These are phyloP conservation scores for Hylomyscus alleni DNA, from an alignment of 2,797 vertebrate species.

Conservation along the genomic window DNA sequence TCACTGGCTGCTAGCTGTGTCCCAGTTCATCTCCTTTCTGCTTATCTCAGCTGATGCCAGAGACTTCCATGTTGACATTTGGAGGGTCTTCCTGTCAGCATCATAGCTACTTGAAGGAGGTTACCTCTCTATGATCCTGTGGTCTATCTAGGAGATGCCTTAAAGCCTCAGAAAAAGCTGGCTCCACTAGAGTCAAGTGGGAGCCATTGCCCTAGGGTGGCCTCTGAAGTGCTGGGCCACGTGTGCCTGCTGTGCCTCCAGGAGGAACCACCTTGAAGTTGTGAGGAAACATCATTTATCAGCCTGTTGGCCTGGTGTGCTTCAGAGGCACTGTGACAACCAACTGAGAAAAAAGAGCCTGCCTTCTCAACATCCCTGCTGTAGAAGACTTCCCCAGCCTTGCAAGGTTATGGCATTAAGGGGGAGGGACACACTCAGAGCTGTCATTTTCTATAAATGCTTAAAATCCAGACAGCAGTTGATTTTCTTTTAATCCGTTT, in stretches of 20 bases:
- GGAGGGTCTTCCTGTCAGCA: background rate
- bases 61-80: background rate
- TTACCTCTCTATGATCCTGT: background rate
- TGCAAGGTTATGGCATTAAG: background rate
- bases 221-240: background rate
- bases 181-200: background rate
- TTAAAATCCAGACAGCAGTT: background rate
- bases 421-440: background rate
- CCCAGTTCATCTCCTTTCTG: background rate
- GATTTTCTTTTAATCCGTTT: background rate
- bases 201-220: background rate
- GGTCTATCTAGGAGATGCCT: background rate
- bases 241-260: background rate
- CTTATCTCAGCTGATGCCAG: background rate
- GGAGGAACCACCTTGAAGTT: background rate
- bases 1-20: rapidly evolving
- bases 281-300: background rate
- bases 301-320: background rate
- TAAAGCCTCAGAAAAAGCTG: background rate
- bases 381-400: background rate
- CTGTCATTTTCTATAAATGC: background rate
- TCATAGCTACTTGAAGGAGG: background rate
- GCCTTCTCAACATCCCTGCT: background rate
- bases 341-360: background rate
- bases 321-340: background rate